Conservation (phyloP, 2,797 vertebrate species). For the Oreortyx pictus region DNA sequence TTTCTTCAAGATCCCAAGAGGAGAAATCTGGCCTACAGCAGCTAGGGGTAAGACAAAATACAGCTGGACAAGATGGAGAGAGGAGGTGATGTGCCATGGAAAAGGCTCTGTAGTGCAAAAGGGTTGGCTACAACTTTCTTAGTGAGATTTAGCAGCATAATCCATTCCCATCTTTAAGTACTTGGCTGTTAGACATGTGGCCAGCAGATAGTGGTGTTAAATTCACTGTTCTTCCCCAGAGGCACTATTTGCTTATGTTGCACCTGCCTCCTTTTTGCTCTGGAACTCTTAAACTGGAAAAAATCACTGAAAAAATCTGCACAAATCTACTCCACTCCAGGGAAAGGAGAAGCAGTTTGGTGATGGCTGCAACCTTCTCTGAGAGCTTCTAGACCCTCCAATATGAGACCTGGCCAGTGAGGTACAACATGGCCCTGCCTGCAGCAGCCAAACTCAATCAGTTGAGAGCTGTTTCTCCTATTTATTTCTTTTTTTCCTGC, state of each 20-base stretch:
- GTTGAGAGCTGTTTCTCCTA: neutral
- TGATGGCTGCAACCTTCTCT: neutral
- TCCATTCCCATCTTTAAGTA: neutral
- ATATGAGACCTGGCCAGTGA: neutral
- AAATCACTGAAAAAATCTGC: neutral
- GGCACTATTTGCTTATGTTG: neutral
- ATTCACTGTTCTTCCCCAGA: neutral
- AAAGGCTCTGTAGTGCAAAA: neutral
- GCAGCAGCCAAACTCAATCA: neutral
- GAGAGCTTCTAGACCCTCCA: neutral
- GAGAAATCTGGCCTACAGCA: neutral
- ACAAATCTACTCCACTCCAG: neutral
- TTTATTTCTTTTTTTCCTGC: neutral
- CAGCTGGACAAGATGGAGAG: neutral
- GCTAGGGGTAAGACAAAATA: neutral
- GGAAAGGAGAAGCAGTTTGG: neutral
- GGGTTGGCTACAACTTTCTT: neutral
- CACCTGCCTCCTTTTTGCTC: neutral
- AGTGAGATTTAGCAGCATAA: neutral
- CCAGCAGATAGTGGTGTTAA: neutral
- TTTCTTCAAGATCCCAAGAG: conserved; percentile 6
- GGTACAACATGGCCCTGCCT: neutral
- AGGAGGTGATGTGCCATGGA: neutral
- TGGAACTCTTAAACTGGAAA: neutral
- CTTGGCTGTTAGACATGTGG: neutral